A percentile compares a stretch with the other conserved stretches of the same genome.
phyloP scores from a whole-genome alignment of 35 echinoderm and acorn worm genomes.

The Eucidaris tribuloides region DNA sequence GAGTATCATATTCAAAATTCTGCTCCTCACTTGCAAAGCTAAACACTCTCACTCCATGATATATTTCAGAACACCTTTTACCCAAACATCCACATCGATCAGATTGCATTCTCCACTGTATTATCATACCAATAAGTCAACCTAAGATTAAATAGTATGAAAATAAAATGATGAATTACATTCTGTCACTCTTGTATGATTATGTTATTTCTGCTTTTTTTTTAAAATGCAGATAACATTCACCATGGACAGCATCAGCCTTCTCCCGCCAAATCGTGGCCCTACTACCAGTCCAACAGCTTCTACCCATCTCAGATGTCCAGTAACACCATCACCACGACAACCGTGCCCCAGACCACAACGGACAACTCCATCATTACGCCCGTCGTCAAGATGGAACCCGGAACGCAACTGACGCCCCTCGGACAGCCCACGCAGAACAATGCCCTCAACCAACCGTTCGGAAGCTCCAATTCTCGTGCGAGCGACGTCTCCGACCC shows the following conservation, averaged over 20 bases:
- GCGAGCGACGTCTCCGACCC: background rate
- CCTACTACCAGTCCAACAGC: constrained; percentile 55
- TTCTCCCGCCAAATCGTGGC: constrained; percentile 33
- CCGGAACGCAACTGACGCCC: constrained; percentile 13
- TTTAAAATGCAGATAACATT: constrained; percentile 63
- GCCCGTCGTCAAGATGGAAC: constrained; percentile 58
- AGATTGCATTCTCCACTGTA: background rate
- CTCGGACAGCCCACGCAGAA: constrained; percentile 30
- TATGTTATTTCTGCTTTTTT: constrained; percentile 6
- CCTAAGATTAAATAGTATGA: background rate
- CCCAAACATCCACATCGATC: background rate
- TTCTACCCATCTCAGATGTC: constrained; percentile 59
- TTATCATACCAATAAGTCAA: background rate
- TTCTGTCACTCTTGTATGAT: too few relatives aligned
- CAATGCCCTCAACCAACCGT: constrained; percentile 18
- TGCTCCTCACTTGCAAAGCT: too few relatives aligned
- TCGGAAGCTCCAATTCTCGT: background rate
- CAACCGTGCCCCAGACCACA: constrained; percentile 29
- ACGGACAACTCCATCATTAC: constrained; percentile 29
- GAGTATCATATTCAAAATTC: too few relatives aligned
- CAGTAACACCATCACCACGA: constrained; percentile 1
- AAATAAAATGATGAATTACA: background rate
- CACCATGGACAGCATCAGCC: constrained; percentile 38
- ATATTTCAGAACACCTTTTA: background rate
- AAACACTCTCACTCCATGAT: background rate